phyloP scores from a whole-genome alignment of 2,888 invertebrate genomes.

The Diarsia mendica region DNA sequence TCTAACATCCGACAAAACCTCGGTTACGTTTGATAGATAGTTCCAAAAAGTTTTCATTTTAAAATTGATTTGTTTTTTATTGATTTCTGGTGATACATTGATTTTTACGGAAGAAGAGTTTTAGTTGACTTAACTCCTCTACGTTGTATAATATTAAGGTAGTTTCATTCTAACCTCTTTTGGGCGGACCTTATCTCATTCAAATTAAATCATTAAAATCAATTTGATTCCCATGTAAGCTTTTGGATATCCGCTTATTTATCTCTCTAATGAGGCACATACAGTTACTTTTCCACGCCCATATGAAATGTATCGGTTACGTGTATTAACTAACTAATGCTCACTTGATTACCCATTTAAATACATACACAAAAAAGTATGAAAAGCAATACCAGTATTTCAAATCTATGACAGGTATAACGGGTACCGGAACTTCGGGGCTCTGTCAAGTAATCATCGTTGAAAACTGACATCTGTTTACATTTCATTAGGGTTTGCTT shows the following conservation, averaged over 20 bases:
- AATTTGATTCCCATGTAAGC: not conserved
- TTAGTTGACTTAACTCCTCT: not conserved
- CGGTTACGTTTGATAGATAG: slow-evolving; percentile 62
- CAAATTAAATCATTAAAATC: slow-evolving; percentile 14
- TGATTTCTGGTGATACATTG: slow-evolving; percentile 37
- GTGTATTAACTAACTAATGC: slow-evolving; percentile 57
- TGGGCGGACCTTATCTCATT: not conserved
- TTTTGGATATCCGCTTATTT: slow-evolving; percentile 12
- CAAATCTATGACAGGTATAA: slow-evolving; percentile 81
- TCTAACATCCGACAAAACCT: slow-evolving; percentile 54
- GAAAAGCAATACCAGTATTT: slow-evolving; percentile 78
- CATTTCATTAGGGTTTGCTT: slow-evolving; percentile 73
- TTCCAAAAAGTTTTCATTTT: slow-evolving; percentile 54
- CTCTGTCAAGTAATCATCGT: slow-evolving; percentile 59
- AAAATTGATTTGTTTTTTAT: slow-evolving; percentile 50
- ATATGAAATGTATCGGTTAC: slow-evolving; percentile 49
- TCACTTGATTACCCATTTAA: slow-evolving; percentile 73
- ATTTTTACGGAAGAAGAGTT: slow-evolving; percentile 23
- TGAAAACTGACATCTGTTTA: slow-evolving; percentile 73
- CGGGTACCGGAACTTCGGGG: slow-evolving; percentile 76
- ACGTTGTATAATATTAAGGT: too few species aligned
- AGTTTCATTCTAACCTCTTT: not conserved
- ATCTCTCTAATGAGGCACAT: slow-evolving; percentile 17
- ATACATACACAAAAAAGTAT: slow-evolving; percentile 64
- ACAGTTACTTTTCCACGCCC: slow-evolving; percentile 37